Evolutionary conservation across 2,888 invertebrate species (phyloP).

Genomic region (Cerceris rybyensis): DNA sequence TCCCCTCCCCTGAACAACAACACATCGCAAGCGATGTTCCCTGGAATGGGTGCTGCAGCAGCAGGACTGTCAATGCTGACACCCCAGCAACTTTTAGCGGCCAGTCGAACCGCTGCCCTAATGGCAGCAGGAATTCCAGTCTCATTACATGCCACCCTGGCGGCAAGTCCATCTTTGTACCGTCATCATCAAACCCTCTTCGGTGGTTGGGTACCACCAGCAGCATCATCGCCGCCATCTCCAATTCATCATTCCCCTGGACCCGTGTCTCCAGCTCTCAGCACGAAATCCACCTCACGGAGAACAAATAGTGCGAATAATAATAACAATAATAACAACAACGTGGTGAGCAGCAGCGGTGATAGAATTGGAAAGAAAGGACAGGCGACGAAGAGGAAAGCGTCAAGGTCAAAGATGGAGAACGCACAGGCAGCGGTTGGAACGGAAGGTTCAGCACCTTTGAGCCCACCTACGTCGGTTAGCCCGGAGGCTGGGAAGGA

Average conservation of each 20-base stretch:
- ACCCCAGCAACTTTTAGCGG: conserved; percentile 83
- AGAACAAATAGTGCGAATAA: conserved; percentile 71
- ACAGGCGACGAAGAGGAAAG: conserved; percentile 82
- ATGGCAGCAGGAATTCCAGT: conserved; percentile 84
- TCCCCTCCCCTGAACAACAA: conserved; percentile 85
- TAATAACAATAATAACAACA: conserved; percentile 76
- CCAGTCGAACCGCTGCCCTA: conserved; percentile 81
- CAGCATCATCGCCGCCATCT: conserved; percentile 84
- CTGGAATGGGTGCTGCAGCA: conserved; percentile 81
- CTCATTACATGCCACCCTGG: conserved; percentile 84
- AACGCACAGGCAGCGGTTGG: conserved; percentile 43
- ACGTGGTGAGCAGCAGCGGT: conserved; percentile 66
- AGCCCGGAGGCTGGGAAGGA: conserved; percentile 78
- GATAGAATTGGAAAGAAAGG: conserved; percentile 78
- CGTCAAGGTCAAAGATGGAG: conserved; percentile 82
- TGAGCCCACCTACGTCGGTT: conserved; percentile 83
- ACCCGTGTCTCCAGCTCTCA: conserved; percentile 77
- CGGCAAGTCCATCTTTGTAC: conserved; percentile 85
- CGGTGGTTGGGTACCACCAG: conserved; percentile 82
- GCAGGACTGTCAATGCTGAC: conserved; percentile 84
- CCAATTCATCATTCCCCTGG: conserved; percentile 79
- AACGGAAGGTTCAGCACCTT: conserved; percentile 79
- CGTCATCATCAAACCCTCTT: conserved; percentile 85
- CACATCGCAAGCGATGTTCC: conserved; percentile 81
- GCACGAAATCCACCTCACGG: conserved; percentile 80